These are phyloP conservation scores for Danio rerio DNA, from an alignment of 2,113 vertebrate species.

Conservation along the genomic window GRCz12tu NC_133185.1:22513001-22513500, in stretches of 20 bases:
- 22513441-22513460: no score
- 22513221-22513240: neutral
- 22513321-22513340: neutral
- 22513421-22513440: no score
- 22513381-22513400: neutral
- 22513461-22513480: no score
- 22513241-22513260: neutral
- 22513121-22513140: no score
- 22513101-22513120: neutral
- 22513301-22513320: neutral
- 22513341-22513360: neutral
- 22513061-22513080: constrained; percentile 89
- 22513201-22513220: neutral
- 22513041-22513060: constrained; percentile 86
- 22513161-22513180: no score
- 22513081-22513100: constrained; percentile 98
- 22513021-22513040: constrained; percentile 91
- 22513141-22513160: no score
- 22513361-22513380: neutral
- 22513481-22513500: no score
- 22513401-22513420: no score
- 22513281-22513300: neutral
- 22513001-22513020: constrained; percentile 87
- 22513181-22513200: neutral
- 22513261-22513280: neutral